phyloP scores from a whole-genome alignment of 2,797 vertebrate species.

The Liparis tanakae region DNA sequence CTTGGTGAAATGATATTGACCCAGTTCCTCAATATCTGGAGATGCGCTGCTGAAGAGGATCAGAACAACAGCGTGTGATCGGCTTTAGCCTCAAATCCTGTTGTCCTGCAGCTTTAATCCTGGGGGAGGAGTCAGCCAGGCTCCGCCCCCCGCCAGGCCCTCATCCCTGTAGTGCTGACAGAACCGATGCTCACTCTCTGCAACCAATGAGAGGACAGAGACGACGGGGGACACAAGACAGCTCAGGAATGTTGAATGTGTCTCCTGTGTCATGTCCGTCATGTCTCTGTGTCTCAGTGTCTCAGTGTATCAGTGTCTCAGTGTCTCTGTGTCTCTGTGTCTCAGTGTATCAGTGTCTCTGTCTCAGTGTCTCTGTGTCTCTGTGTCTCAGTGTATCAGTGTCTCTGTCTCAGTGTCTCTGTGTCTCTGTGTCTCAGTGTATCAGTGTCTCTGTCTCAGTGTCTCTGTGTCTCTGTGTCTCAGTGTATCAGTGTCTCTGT shows the following conservation, averaged over 20 bases:
- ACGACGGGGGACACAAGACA: constrained; percentile 45
- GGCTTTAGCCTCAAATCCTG: constrained; percentile 74
- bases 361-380: no score
- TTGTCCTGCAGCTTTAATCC: constrained; percentile 74
- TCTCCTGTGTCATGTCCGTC: neutral
- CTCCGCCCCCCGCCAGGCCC: constrained; percentile 13
- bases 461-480: no score
- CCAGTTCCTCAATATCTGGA: constrained; percentile 1
- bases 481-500: no score
- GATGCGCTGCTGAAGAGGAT: constrained; percentile 18
- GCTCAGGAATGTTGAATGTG: constrained; percentile 29
- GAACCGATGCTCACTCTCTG: constrained; percentile 1
- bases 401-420: no score
- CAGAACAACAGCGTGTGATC: constrained; percentile 40
- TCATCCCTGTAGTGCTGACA: constrained; percentile 55
- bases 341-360: no score
- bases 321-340: no score
- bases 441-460: no score
- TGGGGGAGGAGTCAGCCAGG: constrained; percentile 13
- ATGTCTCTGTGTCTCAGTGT: no score
- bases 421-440: no score
- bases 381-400: no score
- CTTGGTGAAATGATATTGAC: neutral
- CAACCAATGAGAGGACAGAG: constrained; percentile 57
- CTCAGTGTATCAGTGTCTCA: no score